Conservation (phyloP, 2,888 invertebrate species). For the Cataglyphis cursor region DNA sequence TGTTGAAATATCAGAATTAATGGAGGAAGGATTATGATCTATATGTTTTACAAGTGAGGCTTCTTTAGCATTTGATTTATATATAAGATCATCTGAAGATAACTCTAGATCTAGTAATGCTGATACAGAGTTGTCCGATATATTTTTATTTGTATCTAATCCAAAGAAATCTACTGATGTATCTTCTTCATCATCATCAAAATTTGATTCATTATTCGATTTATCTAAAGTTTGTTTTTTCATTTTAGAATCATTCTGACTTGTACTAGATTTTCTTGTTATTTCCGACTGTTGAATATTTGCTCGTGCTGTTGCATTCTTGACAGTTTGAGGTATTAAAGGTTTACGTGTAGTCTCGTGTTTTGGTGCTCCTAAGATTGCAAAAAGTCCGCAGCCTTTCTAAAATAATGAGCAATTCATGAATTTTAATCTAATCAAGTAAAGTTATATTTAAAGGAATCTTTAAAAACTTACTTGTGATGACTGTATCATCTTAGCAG, state of each 20-base stretch:
- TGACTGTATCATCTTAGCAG: conserved; percentile 86
- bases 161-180: conserved; percentile 6
- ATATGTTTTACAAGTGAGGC: neutral
- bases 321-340: conserved; percentile 87
- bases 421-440: neutral
- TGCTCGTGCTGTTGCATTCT: conserved; percentile 83
- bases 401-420: conserved; percentile 81
- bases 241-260: conserved; percentile 59
- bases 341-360: conserved; percentile 84
- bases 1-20: neutral
- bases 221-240: conserved; percentile 56
- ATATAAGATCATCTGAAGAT: neutral
- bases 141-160: conserved; percentile 28
- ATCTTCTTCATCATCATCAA: conserved; percentile 84
- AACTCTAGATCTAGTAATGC: neutral
- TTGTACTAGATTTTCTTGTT: conserved; percentile 9
- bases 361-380: conserved; percentile 91
- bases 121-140: neutral
- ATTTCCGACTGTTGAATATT: conserved; percentile 35
- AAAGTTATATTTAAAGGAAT: conserved; percentile 71
- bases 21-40: neutral
- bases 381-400: conserved; percentile 90
- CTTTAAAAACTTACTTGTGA: conserved; percentile 86
- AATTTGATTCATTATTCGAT: conserved; percentile 82
- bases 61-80: neutral